Base-by-base conservation (phyloP, 1,140 invertebrate species). In the Ctenoplectra terminalis region DNA sequence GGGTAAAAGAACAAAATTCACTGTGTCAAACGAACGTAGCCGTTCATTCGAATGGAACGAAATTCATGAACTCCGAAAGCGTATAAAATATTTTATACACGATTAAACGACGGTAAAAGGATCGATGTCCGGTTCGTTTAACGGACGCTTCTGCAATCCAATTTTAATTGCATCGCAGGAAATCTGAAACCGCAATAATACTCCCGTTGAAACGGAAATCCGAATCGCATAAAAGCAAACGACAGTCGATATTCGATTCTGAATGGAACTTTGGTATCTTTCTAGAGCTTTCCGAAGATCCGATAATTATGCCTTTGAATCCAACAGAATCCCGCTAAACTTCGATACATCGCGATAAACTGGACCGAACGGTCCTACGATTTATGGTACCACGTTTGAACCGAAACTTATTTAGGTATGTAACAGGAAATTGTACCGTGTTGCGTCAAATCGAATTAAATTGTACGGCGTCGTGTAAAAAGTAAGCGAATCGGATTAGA, bases 111-210 rank as follows among this genome's bases (percentile, higher is more conserved):
- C 1, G 5, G 20, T 31, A n/a, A 23, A 29, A 52, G 31, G n/a
- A 40, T 75, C 17, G 56, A 11, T n/a, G 63, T 5, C n/a, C 23
- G 4, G 9, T 23, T 72, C 4, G 26, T 46, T 46, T 2, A 43
- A 40, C 43, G 20, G 40, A 4, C 23, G 40, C 23, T 46, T 58
- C 17, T 9, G 8, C 23, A 3, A 43, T 34, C 52, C 26, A n/a
- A 20, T 43, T 69, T 67, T 69, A 77, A 77, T 77, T 26, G 52
- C 75, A 48, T 46, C 26, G n/a, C 26, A 11, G 64, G 17, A n/a
- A 29, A 77, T 4, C 52, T 29, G 29, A 58, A 34, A 34, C 7
- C 23, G 6, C 29, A 4, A 11, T 66, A 34, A 66, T 48, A 29
- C 23, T 5, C 15, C 29, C 17, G 6, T 31, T 60, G 26, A 64